These are phyloP conservation scores for Protophormia terraenovae DNA, from an alignment of 2,888 invertebrate species.

Conservation along the genomic window DNA sequence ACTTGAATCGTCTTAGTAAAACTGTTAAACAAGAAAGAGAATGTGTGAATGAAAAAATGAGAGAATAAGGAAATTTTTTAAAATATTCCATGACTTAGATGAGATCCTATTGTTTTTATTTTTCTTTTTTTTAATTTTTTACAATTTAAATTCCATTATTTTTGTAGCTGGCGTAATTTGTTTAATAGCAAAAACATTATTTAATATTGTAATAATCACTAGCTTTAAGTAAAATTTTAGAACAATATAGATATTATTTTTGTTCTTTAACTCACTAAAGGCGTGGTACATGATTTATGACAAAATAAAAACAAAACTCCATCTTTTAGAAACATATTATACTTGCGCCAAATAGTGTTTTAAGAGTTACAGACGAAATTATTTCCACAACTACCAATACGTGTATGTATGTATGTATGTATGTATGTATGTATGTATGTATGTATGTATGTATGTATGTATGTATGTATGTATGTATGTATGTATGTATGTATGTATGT, in stretches of 20 bases:
- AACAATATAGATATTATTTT: no score
- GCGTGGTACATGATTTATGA: slow-evolving; percentile 36
- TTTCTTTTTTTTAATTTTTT: not conserved
- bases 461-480: no score
- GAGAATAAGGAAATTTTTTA: not conserved
- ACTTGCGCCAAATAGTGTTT: slow-evolving; percentile 11
- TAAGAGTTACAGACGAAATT: not conserved
- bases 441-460: no score
- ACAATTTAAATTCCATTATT: not conserved
- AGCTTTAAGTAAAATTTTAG: no score
- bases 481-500: no score
- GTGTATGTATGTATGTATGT: no score
- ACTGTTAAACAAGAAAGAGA: not conserved
- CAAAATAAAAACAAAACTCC: slow-evolving; percentile 5
- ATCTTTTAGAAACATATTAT: not conserved
- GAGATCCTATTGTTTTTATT: no score
- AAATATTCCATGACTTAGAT: not conserved
- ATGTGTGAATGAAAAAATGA: not conserved
- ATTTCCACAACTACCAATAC: slow-evolving; percentile 13
- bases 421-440: no score
- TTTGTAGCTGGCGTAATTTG: slow-evolving; percentile 20
- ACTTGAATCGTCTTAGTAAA: not conserved
- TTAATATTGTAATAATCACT: slow-evolving; percentile 19
- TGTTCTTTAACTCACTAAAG: not conserved
- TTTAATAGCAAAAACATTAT: slow-evolving; percentile 6